These are phyloP conservation scores for Leptinotarsa defecta DNA, from an alignment of 1,140 invertebrate genomes.

Conservation along the genomic window DNA sequence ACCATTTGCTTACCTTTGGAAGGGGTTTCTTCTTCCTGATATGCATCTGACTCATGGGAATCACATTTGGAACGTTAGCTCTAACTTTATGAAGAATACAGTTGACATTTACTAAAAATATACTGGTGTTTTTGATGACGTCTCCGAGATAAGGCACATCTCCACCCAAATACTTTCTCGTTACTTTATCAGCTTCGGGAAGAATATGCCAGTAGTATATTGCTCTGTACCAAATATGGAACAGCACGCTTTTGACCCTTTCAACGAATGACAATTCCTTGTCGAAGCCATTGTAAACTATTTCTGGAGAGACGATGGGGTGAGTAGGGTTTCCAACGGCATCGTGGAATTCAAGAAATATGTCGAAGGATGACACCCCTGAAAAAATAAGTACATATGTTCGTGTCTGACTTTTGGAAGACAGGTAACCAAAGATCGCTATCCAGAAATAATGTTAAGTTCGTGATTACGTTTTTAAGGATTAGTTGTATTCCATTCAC, in stretches of 20 bases:
- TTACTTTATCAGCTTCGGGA: slow-evolving; percentile 43
- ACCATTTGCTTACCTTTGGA: slow-evolving; percentile 48
- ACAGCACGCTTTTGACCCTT: slow-evolving; percentile 46
- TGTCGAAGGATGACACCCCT: slow-evolving; percentile 52
- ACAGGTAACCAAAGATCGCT: too few species aligned
- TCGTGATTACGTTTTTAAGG: too few species aligned
- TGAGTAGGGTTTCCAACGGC: slow-evolving; percentile 15
- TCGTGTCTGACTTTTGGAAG: too few species aligned
- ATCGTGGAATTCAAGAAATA: slow-evolving; percentile 42
- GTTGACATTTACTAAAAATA: slow-evolving; percentile 62
- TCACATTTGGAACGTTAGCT: slow-evolving; percentile 56
- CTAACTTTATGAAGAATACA: slow-evolving; percentile 55
- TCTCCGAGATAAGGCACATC: slow-evolving; percentile 56
- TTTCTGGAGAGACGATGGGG: slow-evolving; percentile 8
- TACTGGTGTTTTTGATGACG: slow-evolving; percentile 56
- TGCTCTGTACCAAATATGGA: slow-evolving; percentile 32
- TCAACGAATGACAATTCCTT: slow-evolving; percentile 45
- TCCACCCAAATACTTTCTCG: slow-evolving; percentile 54
- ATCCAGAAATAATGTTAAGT: too few species aligned
- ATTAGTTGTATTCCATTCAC: too few species aligned
- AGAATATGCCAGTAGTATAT: slow-evolving; percentile 37
- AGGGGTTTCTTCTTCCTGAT: slow-evolving; percentile 52
- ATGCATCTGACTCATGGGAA: slow-evolving; percentile 61
- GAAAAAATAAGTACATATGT: slow-evolving; percentile 19
- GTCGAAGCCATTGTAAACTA: background rate